phyloP scores from a whole-genome alignment of 2,797 vertebrate species.

The Pygocentrus nattereri region DNA sequence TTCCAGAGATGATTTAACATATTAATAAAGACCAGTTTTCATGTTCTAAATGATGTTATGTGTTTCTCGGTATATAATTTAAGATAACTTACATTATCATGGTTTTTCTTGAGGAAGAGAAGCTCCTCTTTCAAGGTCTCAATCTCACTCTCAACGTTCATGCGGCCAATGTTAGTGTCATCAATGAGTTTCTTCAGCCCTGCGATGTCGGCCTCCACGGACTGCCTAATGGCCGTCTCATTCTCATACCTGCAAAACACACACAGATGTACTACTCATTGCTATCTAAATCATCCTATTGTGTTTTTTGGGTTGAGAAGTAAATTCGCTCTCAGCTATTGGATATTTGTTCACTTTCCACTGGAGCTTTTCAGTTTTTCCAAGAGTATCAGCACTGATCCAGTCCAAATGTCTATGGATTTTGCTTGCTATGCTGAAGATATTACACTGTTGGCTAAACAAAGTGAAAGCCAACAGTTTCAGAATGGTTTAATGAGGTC shows the following conservation, averaged over 20 bases:
- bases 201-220: constrained; percentile 88
- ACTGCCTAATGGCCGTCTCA: constrained; percentile 87
- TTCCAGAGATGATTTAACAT: too few relatives aligned
- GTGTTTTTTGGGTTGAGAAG: neutral
- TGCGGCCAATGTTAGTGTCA: constrained; percentile 87
- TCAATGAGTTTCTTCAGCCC: constrained; percentile 91
- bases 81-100: constrained; percentile 77
- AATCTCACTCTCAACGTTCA: constrained; percentile 90
- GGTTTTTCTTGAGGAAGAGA: constrained; percentile 88
- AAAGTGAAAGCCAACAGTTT: neutral
- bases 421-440: neutral
- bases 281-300: neutral
- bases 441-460: neutral
- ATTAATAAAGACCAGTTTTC: neutral
- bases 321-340: neutral
- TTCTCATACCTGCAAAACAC: constrained; percentile 83
- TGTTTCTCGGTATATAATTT: neutral
- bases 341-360: neutral
- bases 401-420: neutral
- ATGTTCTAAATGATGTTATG: neutral
- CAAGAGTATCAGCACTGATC: neutral
- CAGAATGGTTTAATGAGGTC: neutral
- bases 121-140: constrained; percentile 91
- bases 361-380: neutral
- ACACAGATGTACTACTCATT: neutral